Evolutionary conservation across 2,113 vertebrate genomes (phyloP), one percentile per base, ranked within the genome.

Genomic region (Progne subis): DNA sequence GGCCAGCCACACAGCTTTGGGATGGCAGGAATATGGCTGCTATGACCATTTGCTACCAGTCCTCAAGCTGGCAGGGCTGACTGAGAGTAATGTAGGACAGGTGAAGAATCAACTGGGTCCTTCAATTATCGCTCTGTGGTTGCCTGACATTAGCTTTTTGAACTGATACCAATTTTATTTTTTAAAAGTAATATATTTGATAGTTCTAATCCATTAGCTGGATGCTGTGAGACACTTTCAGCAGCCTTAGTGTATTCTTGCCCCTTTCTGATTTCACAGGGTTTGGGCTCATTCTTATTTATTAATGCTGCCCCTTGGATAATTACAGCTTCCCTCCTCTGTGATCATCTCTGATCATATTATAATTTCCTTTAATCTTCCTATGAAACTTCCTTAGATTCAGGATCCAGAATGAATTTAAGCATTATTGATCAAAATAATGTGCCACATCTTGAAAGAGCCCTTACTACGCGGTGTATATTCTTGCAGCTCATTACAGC

Each of bases 401-500:
- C 82, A 53, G 46, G 60, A 88, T 86, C 82, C 86, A 93, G 88
- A 88, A 81, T 84, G 76, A 92, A 84, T 95, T 75, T 93, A 82
- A 92, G 92, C 83, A 81, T 83, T 94, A 92, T 72, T 96, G 95
- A 94, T 90, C 94, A 96, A 95, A 96, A 95, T 88, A 86, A 86
- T 37, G 52, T 88, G 85, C 79, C 72, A 63, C 60, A 53, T 96
- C 92, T 94, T 92, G 90, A 93, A 95, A 93, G 85, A 90, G 52
- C 37, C 80, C 83, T 93, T 88, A 78, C 76, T 57, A 56, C 52
- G 24, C n/a, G 80, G 81, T 2, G 0, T 80, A 74, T 72, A 72
- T 92, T 46, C 94, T 95, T 95, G 87, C 95, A 97, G 95, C 91
- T 96, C 95, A 93, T 97, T 97, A 94, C 92, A 44, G 76, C 91